Evolutionary conservation across 64 coral and sea anemone species (phyloP), one percentile per base, ranked within the genome.

Genomic region (Porites lutea): DNA sequence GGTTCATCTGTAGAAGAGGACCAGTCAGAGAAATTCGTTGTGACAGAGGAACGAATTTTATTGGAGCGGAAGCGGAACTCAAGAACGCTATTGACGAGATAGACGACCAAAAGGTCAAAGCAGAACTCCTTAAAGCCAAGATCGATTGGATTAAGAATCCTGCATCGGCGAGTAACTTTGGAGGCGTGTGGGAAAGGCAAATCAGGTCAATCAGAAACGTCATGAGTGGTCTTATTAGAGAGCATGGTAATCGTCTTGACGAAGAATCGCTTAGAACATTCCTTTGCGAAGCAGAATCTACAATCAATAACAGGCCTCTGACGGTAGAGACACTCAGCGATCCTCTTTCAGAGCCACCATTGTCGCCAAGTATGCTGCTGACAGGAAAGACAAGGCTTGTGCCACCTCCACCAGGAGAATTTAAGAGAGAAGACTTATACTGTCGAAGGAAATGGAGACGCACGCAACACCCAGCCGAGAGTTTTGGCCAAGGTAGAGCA

Each of bases 91-190:
- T 81, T 9, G 54, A 90, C 27, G 92, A 94, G 55, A 94, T 94
- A 53, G 78, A 94, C 23, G 65, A 81, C 19, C 45, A 66, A n/a
- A 83, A 84, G 61, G 57, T 94, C 13, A 90, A 72, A 60, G 93
- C 72, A 67, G 60, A 94, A 59, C 72, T 94, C 4, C 14, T 61
- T 27, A 94, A 94, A 18, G 79, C 53, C 3, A 77, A 51, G 18
- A 95, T 95, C 37, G 64, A 95, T 60, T 91, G 89, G 94, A 65
- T 88, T 61, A 82, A 62, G 43, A 95, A 88, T 13, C 74, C 82
- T 10, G 88, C 89, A 27, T 74, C 49, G 14, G 75, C 89, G 62
- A 88, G 65, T 4, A 91, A 88, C 65, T 95, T 91, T 82, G 93
- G 89, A 37, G 83, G 84, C 21, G 89, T 75, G 15, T 92, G 82